Evolutionary conservation across 2,888 invertebrate species (phyloP).

Genomic region (Acleris holmiana): DNA sequence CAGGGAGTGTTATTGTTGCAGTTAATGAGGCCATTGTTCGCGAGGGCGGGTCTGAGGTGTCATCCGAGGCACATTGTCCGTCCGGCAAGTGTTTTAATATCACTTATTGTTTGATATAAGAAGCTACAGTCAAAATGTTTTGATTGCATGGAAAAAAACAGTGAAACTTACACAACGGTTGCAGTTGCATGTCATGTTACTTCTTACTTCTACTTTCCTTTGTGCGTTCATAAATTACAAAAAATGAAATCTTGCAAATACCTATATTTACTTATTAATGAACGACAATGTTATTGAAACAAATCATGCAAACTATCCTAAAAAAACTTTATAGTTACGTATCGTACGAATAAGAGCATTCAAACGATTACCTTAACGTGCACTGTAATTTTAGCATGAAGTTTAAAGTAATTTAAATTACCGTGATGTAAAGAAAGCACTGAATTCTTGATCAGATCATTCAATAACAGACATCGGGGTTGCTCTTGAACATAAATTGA

Average conservation of each 20-base stretch:
- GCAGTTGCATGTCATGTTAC: constrained; percentile 11
- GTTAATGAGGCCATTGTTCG: constrained; percentile 75
- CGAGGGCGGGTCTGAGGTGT: constrained; percentile 59
- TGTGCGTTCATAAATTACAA: constrained; percentile 18
- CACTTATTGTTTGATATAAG: constrained; percentile 52
- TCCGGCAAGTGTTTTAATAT: constrained; percentile 65
- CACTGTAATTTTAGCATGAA: not conserved
- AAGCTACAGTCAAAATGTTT: constrained; percentile 22
- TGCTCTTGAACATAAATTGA: constrained; percentile 5
- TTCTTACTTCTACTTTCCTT: constrained; percentile 18
- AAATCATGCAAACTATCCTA: not conserved
- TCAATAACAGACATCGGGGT: constrained; percentile 1
- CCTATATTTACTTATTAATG: constrained; percentile 5
- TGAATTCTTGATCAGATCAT: not conserved
- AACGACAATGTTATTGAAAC: not conserved
- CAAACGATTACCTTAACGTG: not conserved
- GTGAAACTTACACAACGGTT: constrained; percentile 6
- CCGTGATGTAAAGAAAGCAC: constrained; percentile 17
- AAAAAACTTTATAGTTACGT: not conserved
- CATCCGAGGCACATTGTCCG: constrained; percentile 69
- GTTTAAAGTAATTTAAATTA: constrained; percentile 17
- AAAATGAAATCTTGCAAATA: constrained; percentile 3
- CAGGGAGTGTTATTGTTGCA: constrained; percentile 70
- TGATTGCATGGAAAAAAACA: constrained; percentile 26
- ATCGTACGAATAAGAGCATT: not conserved